Conservation (phyloP, 2,888 invertebrate species). For the Danaus chrysippus region DNA sequence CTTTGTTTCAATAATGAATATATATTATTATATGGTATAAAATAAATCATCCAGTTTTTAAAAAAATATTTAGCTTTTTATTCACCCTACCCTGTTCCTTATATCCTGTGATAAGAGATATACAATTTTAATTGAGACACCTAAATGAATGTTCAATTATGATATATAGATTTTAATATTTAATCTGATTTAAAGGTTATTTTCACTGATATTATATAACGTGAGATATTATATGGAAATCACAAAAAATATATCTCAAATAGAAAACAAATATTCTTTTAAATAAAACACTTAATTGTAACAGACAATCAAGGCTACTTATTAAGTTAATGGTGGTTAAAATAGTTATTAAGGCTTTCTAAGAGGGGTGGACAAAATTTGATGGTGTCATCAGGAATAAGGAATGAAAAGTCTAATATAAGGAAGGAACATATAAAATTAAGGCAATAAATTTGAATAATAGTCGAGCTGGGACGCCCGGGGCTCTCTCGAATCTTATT, state of each 20-base stretch:
- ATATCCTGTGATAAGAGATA: conserved; percentile 9
- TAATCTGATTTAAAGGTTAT: too few relatives aligned
- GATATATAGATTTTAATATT: background rate
- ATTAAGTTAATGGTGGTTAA: background rate
- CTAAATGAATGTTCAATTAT: background rate
- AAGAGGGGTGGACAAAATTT: conserved; percentile 36
- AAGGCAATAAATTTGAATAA: conserved; percentile 63
- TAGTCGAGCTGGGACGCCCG: conserved; percentile 35
- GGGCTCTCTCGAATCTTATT: conserved; percentile 38
- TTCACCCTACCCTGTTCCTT: conserved; percentile 35
- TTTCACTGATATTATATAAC: too few relatives aligned
- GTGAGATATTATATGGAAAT: too few relatives aligned
- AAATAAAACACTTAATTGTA: too few relatives aligned
- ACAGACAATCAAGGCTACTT: background rate
- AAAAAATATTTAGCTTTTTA: conserved; percentile 72
- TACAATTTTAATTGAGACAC: background rate
- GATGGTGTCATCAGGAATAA: conserved; percentile 55
- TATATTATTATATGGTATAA: conserved; percentile 84
- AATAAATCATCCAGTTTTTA: conserved; percentile 83
- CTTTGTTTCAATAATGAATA: conserved; percentile 84
- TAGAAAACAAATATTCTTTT: too few relatives aligned
- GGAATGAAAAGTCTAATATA: conserved; percentile 52
- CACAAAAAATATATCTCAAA: too few relatives aligned
- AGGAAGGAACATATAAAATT: conserved; percentile 58
- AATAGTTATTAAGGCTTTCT: conserved; percentile 13